Evolutionary conservation across 2,888 invertebrate genomes (phyloP), one percentile per base, ranked within the genome.

Genomic region (Cheilosia urbana): DNA sequence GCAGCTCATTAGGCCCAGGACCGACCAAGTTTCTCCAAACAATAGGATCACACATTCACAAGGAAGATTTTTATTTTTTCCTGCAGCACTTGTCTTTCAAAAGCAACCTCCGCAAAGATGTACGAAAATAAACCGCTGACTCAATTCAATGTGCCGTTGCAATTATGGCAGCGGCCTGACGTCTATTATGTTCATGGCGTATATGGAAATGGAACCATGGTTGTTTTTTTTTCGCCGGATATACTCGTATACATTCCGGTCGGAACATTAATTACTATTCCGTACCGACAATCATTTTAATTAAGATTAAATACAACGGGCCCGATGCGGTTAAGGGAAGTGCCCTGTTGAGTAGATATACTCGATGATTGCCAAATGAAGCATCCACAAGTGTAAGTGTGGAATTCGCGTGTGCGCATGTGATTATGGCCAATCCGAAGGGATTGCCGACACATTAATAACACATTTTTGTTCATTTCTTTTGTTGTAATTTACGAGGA

Each of bases 221-320:
- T 57, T 82, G 53, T 77, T 71, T 47, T 73, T 47, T 73, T 63
- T 78, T 78, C 83, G 78, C 78, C 83, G 83, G 83, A 83, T 77
- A 83, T 62, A n/a, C n/a, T n/a, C n/a, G n/a, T n/a, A 81, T 49
- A 75, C 83, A 83, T 83, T 83, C 83, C 73, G 57, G 66, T 68
- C 49, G 49, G 49, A 68, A 34, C 83, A 78, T 78, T 78, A 83
- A 83, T 83, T 78, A 73, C 66, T 83, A 78, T 83, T 78, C 73
- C 83, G 78, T 15, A 83, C 78, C 83, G 73, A 78, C 83, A 78
- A 73, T 78, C 49, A 78, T 68, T 78, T 78, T 83, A 83, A 83
- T 83, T 78, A 83, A 78, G 78, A 78, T 73, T 78, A 68, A 83
- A 77, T 72, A 55, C 58, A 75, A 75, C 9, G 47, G 58, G 58